Base-by-base conservation (phyloP, 2,113 vertebrate genomes). In the Cichladusa arquata region DNA sequence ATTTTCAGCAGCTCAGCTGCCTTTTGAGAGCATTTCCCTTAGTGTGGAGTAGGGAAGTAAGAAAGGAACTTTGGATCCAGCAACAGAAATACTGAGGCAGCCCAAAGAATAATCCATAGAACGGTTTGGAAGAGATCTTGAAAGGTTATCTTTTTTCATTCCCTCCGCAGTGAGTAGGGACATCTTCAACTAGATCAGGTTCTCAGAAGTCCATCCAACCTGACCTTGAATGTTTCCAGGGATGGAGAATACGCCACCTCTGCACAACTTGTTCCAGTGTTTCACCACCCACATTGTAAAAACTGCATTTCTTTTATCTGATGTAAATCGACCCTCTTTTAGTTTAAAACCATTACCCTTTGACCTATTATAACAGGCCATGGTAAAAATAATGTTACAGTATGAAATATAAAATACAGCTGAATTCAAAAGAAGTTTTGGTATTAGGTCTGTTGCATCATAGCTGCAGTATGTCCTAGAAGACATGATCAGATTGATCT, bases 281-380 rank as follows among this genome's bases (percentile, higher is more conserved):
- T 72, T 80, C 6, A 50, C 25, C 66, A 48, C 9, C 25, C 29
- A 31, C 13, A 4, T 9, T 26, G 17, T 80, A 57, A 80, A 57
- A 72, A 7, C 25, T 0, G 0, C 42, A 34, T 65, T 72, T 72
- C 9, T 48, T 50, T 36, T 19, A 64, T 8, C 19, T 56, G 17
- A 29, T 62, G 17, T 48, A 40, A 54, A 29, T 48, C 1, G 0
- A 31, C 11, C 16, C 24, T 71, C n/a, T 47, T 70, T 17, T 42
- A 14, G 11, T 88, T 72, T 64, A 64, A 80, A 47, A 88, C 34
- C 11, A 47, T 33, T n/a, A 6, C 28, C 9, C 14, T 11, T 56
- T 57, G 31, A 34, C 14, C 14, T 60, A 15, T 56, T 47, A 34
- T 20, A 48, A 26, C 18, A 48, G 40, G 9, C 13, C 34, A 8